A percentile compares a stretch with the other conserved stretches of the same genome.
Evolutionary conservation across 92 coral and sea anemone species (phyloP).

Genomic region (Isaurus tuberculatus): DNA sequence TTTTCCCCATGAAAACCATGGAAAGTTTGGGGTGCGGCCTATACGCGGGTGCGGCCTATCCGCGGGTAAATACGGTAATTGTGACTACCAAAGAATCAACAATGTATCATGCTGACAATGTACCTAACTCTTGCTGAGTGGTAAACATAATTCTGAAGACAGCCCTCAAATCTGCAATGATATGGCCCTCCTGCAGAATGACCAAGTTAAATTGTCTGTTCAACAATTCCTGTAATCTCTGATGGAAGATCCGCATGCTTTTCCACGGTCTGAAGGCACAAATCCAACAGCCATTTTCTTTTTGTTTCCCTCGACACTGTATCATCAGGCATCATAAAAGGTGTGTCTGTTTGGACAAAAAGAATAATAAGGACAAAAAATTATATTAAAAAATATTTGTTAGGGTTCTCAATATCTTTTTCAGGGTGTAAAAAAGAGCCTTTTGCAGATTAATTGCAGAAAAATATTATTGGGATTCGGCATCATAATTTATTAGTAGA

Average conservation of each 20-base stretch:
- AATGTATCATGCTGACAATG: not conserved
- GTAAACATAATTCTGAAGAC: constrained; percentile 33
- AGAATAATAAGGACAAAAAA: too few species aligned
- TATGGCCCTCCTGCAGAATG: constrained; percentile 27
- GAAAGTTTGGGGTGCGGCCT: too few species aligned
- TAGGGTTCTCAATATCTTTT: not conserved
- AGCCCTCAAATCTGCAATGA: constrained; percentile 40
- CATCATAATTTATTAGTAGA: not conserved
- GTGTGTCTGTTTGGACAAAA: constrained; percentile 14
- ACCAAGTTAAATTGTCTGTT: constrained; percentile 44
- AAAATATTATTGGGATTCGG: not conserved
- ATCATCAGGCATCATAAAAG: constrained; percentile 48
- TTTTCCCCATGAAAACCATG: too few species aligned
- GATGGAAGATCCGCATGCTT: constrained; percentile 45
- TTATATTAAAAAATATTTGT: too few species aligned
- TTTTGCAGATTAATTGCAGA: not conserved
- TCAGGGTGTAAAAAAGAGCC: not conserved
- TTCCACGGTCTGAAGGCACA: constrained; percentile 60
- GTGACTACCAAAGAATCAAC: not conserved
- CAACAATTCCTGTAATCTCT: constrained; percentile 28
- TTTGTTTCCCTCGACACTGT: constrained; percentile 46
- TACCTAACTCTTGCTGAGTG: constrained; percentile 57
- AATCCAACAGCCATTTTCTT: constrained; percentile 62
- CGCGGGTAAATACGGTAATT: too few species aligned
- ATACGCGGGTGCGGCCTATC: too few species aligned